A percentile compares a stretch with the other conserved stretches of the same genome.
Evolutionary conservation across 2,113 vertebrate genomes (phyloP).

Genomic region (Erythrocercus mccallii): DNA sequence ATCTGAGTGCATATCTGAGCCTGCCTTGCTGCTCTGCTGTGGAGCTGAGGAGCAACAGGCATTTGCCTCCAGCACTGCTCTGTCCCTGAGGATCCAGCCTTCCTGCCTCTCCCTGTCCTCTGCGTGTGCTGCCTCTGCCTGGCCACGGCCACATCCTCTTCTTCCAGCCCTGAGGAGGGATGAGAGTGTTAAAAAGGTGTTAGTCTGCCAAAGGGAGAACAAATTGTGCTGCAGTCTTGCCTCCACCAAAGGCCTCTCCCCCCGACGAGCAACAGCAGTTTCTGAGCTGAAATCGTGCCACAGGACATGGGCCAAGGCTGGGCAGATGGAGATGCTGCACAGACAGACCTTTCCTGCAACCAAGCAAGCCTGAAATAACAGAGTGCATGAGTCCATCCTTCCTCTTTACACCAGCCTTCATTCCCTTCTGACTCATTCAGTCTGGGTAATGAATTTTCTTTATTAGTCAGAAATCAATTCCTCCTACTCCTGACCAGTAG

Average conservation of each 20-base stretch:
- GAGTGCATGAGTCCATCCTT: conserved; percentile 10
- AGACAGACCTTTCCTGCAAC: neutral
- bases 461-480: conserved; percentile 60
- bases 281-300: neutral
- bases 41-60: neutral
- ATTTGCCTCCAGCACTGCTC: neutral
- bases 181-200: neutral
- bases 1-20: neutral
- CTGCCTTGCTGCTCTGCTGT: neutral
- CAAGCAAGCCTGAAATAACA: neutral
- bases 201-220: neutral
- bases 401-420: conserved; percentile 16
- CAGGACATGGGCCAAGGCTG: neutral
- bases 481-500: conserved; percentile 36
- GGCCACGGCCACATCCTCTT: neutral
- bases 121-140: neutral
- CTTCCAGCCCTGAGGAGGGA: neutral
- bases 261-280: neutral
- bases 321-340: neutral
- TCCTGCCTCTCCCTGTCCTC: neutral
- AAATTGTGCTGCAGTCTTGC: neutral
- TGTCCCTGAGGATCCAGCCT: neutral
- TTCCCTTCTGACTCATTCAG: conserved; percentile 45
- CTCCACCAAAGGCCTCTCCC: neutral
- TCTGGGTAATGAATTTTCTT: conserved; percentile 45